These are phyloP conservation scores for Archaeoteleia sp. DNA, from an alignment of 2,888 invertebrate species.

Conservation along the genomic window DNA sequence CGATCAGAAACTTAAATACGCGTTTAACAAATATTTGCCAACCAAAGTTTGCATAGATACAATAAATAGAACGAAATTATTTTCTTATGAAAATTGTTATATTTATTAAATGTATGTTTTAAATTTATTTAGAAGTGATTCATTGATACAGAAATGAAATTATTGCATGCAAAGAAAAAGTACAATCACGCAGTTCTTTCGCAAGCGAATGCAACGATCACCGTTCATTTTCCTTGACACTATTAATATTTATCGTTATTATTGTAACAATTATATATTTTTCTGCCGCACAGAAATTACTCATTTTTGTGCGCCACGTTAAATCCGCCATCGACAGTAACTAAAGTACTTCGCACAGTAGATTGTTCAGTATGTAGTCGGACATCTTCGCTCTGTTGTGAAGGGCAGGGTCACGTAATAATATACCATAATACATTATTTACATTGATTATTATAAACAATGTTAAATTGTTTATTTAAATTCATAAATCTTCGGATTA, in stretches of 20 bases:
- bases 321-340: conserved; percentile 31
- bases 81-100: conserved; percentile 39
- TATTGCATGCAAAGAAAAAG: conserved; percentile 50
- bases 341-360: conserved; percentile 46
- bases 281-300: conserved; percentile 25
- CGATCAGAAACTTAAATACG: too few species aligned
- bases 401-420: conserved; percentile 48
- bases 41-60: too few species aligned
- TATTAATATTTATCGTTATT: conserved; percentile 53
- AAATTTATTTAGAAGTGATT: conserved; percentile 48
- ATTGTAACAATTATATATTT: conserved; percentile 54
- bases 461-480: too few species aligned
- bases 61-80: conserved; percentile 40
- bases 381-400: conserved; percentile 43
- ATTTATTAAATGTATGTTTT: conserved; percentile 40
- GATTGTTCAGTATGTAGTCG: conserved; percentile 52
- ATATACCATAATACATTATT: too few species aligned
- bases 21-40: too few species aligned
- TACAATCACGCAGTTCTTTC: conserved; percentile 54
- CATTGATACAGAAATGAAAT: conserved; percentile 50
- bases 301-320: conserved; percentile 23
- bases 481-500: too few species aligned
- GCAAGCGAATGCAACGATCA: conserved; percentile 50
- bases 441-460: too few species aligned
- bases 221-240: conserved; percentile 55